Base-by-base conservation (phyloP, 2,797 vertebrate species). In the Pipistrellus pygmaeus region DNA sequence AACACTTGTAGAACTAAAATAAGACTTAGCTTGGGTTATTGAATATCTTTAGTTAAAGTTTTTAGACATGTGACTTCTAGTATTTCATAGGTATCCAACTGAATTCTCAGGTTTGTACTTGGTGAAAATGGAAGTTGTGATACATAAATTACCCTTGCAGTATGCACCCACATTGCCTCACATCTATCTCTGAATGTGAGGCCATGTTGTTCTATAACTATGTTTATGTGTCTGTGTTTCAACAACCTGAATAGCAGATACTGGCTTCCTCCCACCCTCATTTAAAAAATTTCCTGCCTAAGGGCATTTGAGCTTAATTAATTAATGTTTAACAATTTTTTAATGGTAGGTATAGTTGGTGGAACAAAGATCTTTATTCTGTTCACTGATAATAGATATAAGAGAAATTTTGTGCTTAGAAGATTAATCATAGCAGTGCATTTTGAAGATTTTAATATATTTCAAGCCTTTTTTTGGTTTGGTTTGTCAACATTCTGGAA, bases 121-220 rank as follows among this genome's bases (percentile, higher is more conserved):
- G 8, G 44, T 8, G 9, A 21, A 46, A 75, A 51, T 2, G 6
- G 20, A 71, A 14, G 15, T 3, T 0, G 6, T 2, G 17, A 20
- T 4, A 3, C 38, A 13, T 30, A 27, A 57, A 44, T 35, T 9
- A 11, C 14, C 17, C 11, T 66, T 68, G 1, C 3, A 21, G 4
- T 1, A 2, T 6, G n/a, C 1, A 71, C 4, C 25, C 25, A 12
- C 0, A 0, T 23, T 8, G 3, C n/a, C 27, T n/a, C 10, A 1
- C 4, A n/a, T 5, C 23, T 10, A 21, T 18, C 38, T 82, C 15
- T 25, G 44, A 35, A 6, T 32, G 13, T 23, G 32, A 75, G 12
- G 53, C 3, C 35, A 13, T 0, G 0, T 20, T 64, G 25, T 41
- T 75, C 57, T 20, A 0, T 55, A 18, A 2, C 32, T 46, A 30